Conservation (phyloP, 2,888 invertebrate species). For the Polydrusus pterygomalis region DNA sequence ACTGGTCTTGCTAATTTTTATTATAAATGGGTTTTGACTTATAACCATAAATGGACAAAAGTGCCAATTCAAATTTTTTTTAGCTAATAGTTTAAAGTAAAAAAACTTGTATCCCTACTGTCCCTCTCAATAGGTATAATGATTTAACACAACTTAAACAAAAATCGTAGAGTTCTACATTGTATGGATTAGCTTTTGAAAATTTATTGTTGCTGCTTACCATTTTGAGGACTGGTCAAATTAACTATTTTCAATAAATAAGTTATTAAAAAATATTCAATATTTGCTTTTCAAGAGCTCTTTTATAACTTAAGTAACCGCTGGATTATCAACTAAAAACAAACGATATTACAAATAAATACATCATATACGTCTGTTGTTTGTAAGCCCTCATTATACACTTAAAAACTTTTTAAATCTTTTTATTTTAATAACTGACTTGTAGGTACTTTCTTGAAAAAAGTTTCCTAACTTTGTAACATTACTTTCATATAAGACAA, state of each 20-base stretch:
- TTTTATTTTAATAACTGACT: neutral
- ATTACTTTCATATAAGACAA: neutral
- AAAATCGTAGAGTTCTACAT: no score
- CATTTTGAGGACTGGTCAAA: neutral
- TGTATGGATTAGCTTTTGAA: no score
- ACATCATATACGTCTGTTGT: no score
- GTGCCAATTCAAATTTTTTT: no score
- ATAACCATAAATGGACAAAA: no score
- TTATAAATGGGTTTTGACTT: no score
- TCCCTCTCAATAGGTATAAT: no score
- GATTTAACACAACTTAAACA: no score
- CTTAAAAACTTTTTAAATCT: slow-evolving; percentile 10
- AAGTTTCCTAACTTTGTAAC: slow-evolving; percentile 6
- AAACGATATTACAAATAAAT: neutral
- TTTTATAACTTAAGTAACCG: neutral
- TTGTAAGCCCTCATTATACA: neutral
- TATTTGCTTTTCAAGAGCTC: neutral
- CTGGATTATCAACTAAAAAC: neutral
- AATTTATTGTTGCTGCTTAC: neutral
- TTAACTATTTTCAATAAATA: neutral
- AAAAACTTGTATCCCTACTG: no score
- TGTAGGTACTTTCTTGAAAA: neutral
- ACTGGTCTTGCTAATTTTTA: no score
- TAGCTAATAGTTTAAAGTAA: no score
- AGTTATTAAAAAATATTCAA: no score